phyloP scores from a whole-genome alignment of 2,113 vertebrate genomes.

The Herpetotheres cachinnans region DNA sequence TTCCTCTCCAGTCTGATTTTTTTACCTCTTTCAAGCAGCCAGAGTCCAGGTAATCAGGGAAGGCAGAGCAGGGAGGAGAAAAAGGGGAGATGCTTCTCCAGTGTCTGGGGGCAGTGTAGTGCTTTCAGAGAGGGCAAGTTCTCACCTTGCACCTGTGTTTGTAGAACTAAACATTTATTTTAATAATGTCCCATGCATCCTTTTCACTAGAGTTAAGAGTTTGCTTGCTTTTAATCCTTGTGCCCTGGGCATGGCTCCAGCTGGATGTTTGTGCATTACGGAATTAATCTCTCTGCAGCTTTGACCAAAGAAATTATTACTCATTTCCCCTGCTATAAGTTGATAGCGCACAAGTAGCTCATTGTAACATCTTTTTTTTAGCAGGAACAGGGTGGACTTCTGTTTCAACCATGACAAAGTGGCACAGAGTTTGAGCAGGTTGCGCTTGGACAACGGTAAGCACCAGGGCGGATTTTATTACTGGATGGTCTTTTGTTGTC shows the following conservation, averaged over 20 bases:
- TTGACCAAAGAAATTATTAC: background rate
- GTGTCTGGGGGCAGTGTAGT: accelerated
- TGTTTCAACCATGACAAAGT: background rate
- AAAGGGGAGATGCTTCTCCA: background rate
- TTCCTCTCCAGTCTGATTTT: background rate
- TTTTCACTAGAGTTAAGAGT: background rate
- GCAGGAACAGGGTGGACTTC: background rate
- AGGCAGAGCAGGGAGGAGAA: background rate
- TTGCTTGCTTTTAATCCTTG: background rate
- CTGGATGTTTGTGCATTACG: background rate
- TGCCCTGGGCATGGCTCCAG: background rate
- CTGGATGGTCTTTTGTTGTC: background rate
- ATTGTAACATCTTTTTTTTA: background rate
- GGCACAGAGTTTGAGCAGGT: background rate
- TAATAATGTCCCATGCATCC: background rate
- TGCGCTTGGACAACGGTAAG: background rate
- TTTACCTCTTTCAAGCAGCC: background rate
- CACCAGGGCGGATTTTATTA: background rate
- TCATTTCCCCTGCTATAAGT: background rate
- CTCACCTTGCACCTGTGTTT: background rate
- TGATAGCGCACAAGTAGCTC: background rate
- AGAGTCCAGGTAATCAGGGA: background rate
- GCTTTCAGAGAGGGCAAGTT: background rate
- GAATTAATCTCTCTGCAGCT: background rate
- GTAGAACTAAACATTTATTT: background rate